Percentiles rank a stretch among this genome's conserved stretches.
These are phyloP conservation scores for Microcebus griseorufus DNA, from an alignment of 2,113 vertebrate species.

Conservation along the genomic window DNA sequence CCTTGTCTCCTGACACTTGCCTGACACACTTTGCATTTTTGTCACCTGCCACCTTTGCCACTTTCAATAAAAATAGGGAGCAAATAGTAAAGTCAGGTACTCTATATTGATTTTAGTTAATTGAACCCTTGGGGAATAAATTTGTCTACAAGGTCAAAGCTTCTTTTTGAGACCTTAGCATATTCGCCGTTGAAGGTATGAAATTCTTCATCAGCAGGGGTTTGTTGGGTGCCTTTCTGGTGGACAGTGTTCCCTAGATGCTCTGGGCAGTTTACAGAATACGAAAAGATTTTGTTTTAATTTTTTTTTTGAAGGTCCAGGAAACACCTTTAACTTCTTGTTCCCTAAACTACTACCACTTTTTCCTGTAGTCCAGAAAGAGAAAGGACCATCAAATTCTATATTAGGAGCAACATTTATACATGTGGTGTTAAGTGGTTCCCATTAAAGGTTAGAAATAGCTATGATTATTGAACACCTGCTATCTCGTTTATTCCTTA, in stretches of 20 bases:
- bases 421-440: not conserved
- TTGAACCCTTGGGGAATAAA: not conserved
- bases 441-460: not conserved
- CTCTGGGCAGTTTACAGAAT: not conserved
- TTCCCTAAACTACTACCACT: not conserved
- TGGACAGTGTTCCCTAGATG: not conserved
- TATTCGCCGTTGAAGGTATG: not conserved
- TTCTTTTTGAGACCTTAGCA: not conserved
- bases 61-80: not conserved
- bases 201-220: not conserved
- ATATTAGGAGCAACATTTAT: not conserved
- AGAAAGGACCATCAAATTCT: not conserved
- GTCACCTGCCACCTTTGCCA: not conserved
- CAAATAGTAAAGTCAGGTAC: not conserved
- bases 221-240: not conserved
- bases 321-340: not conserved
- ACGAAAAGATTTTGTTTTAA: not conserved
- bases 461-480: not conserved
- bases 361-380: not conserved
- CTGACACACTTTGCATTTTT: not conserved
- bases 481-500: not conserved
- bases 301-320: not conserved
- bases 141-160: not conserved
- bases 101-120: not conserved
- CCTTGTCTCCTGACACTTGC: not conserved